A percentile compares a stretch with the other conserved stretches of the same genome.
Conservation (phyloP, 2,797 vertebrate genomes). For the Setipinna tenuifilis region DNA sequence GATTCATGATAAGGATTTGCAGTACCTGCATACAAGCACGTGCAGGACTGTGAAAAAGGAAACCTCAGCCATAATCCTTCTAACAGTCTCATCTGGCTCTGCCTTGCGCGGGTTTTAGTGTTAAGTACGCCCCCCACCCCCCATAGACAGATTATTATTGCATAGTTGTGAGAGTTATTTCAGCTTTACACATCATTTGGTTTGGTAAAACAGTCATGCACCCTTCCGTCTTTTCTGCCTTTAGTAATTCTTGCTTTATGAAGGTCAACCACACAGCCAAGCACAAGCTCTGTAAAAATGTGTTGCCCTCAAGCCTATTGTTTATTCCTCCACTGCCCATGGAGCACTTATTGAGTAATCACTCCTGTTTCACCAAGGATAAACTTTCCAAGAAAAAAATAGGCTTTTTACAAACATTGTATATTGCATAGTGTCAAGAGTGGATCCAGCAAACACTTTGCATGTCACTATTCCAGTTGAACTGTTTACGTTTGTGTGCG, state of each 20-base stretch:
- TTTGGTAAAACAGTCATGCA: constrained; percentile 68
- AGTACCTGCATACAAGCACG: constrained; percentile 29
- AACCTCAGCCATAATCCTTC: constrained; percentile 64
- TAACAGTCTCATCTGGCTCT: constrained; percentile 67
- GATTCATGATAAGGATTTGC: constrained; percentile 35
- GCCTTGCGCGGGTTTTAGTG: constrained; percentile 66
- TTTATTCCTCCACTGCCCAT: constrained; percentile 53
- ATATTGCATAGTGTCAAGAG: constrained; percentile 67
- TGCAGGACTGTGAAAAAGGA: constrained; percentile 43
- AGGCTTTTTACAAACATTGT: constrained; percentile 58
- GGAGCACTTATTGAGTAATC: constrained; percentile 52
- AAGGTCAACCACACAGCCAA: constrained; percentile 39
- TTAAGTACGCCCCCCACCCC: constrained; percentile 52
- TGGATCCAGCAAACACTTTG: constrained; percentile 60
- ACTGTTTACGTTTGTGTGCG: constrained; percentile 43
- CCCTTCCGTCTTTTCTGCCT: constrained; percentile 54
- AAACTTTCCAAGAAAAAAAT: constrained; percentile 53
- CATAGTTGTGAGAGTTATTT: constrained; percentile 82
- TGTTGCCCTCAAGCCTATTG: constrained; percentile 47
- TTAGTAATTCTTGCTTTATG: constrained; percentile 22
- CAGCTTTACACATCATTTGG: constrained; percentile 74
- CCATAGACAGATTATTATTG: constrained; percentile 79
- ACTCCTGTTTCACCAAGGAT: constrained; percentile 47
- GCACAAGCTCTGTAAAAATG: constrained; percentile 32
- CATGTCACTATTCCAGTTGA: constrained; percentile 53